These are phyloP conservation scores for Saccopteryx leptura DNA, from an alignment of 2,113 vertebrate genomes.

Conservation along the genomic window DNA sequence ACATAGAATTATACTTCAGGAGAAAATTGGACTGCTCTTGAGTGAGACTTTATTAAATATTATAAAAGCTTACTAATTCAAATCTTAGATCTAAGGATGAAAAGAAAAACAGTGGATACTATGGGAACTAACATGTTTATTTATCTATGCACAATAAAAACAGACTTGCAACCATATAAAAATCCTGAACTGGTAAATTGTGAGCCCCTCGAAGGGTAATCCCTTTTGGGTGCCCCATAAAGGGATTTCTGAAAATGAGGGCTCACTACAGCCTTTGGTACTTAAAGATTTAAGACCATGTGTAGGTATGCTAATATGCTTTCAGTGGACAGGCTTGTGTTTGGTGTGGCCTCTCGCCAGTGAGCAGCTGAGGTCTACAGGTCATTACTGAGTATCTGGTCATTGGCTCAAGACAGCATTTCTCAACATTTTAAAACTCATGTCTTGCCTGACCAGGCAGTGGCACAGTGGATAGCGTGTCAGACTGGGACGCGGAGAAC, in stretches of 20 bases:
- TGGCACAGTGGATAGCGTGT: no score
- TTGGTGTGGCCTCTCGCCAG: background rate
- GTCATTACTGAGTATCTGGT: background rate
- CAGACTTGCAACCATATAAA: background rate
- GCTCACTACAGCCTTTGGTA: background rate
- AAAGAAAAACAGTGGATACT: background rate
- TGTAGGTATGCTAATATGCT: fast-evolving
- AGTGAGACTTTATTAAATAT: constrained; percentile 68
- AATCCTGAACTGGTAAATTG: background rate
- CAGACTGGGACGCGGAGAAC: no score
- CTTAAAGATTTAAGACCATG: background rate
- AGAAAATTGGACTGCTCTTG: constrained; percentile 31
- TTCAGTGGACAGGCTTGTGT: no score
- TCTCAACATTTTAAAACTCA: background rate
- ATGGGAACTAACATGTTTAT: background rate
- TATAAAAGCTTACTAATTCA: constrained; percentile 7
- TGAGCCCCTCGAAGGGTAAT: background rate
- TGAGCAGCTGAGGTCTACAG: no score
- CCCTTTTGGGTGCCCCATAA: background rate
- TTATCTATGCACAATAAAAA: background rate
- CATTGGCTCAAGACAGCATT: background rate
- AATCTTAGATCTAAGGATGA: background rate
- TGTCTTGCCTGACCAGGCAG: no score
- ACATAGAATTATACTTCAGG: constrained; percentile 78
- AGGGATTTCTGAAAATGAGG: background rate